Conservation (phyloP, 2,797 vertebrate species). For the Typhlichthys eigenmanni region DNA sequence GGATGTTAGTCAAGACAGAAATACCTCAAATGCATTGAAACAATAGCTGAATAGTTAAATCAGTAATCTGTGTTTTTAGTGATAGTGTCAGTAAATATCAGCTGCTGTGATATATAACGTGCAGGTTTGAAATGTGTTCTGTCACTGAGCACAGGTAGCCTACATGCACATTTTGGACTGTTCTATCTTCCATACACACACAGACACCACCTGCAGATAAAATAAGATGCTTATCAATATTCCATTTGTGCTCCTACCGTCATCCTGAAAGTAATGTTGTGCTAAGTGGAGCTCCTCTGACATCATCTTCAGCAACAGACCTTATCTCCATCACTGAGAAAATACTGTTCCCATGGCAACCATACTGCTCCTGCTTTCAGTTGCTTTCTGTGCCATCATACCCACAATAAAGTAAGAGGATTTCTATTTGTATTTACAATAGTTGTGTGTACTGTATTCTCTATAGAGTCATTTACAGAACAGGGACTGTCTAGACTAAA, state of each 20-base stretch:
- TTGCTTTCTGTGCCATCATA: slow-evolving; percentile 18
- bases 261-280: not conserved
- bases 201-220: slow-evolving; percentile 3
- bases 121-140: too few species aligned
- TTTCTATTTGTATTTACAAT: too few species aligned
- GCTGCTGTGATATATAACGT: too few species aligned
- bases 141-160: not conserved
- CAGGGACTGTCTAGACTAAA: too few species aligned
- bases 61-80: too few species aligned
- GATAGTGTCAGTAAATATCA: too few species aligned
- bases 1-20: too few species aligned
- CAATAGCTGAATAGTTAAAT: too few species aligned
- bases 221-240: slow-evolving; percentile 10
- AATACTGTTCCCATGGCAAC: slow-evolving; percentile 65
- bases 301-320: slow-evolving; percentile 45
- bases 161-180: slow-evolving; percentile 1
- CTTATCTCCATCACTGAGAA: slow-evolving; percentile 26
- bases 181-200: slow-evolving; percentile 1
- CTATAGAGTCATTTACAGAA: too few species aligned
- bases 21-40: too few species aligned
- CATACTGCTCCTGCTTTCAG: slow-evolving; percentile 25
- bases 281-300: slow-evolving; percentile 37
- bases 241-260: not conserved
- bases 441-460: too few species aligned
- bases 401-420: not conserved